Base-by-base conservation (phyloP, 2,888 invertebrate species). In the Caenorhabditis zanzibari region DNA sequence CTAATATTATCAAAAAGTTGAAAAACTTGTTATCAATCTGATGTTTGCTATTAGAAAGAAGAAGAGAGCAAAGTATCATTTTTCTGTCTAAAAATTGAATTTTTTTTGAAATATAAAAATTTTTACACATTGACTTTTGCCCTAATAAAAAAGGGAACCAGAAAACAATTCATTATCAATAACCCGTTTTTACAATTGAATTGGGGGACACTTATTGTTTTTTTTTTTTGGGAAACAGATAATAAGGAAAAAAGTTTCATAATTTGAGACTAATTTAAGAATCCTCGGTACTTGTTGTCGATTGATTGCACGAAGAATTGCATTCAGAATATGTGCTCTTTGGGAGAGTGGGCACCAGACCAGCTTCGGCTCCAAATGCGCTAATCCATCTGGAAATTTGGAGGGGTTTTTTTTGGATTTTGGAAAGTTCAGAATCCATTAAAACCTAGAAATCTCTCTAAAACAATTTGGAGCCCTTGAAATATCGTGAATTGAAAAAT, bases 301-400 rank as follows among this genome's bases (percentile, higher is more conserved):
- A 83, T 52, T 83, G 83, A 47, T 69, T 74, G 58, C 79, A 79
- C 0, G 83, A 83, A 2, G 79, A 79, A 12, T 61, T 69, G 28
- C 64, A 63, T 24, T 82, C 73, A 2, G 73, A 69, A 12, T 71
- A 38, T 12, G 56, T 16, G 14, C 54, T 49, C 19, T 81, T 82
- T 26, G 56, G 22, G 5, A 19, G 12, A 12, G n/a, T 28, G 1
- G 61, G 44, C 0, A 24, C 59, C 0, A 83, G 63, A 19, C 83
- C 83, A 0, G 79, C 83, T 64, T 83, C 83, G 0, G 83, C 66
- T 14, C 83, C 83, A 38, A 64, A 83, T 0, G 83, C 83, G 16
- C 26, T 24, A 14, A 83, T 79, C 83, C 83, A 83, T 52, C 83
- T 79, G 73, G 16, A 74, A 64, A 32, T n/a, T 4, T 32, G 4